Evolutionary conservation across 2,888 invertebrate species (phyloP), one percentile per base, ranked within the genome.

Genomic region (Chrysopilus asiliformis): DNA sequence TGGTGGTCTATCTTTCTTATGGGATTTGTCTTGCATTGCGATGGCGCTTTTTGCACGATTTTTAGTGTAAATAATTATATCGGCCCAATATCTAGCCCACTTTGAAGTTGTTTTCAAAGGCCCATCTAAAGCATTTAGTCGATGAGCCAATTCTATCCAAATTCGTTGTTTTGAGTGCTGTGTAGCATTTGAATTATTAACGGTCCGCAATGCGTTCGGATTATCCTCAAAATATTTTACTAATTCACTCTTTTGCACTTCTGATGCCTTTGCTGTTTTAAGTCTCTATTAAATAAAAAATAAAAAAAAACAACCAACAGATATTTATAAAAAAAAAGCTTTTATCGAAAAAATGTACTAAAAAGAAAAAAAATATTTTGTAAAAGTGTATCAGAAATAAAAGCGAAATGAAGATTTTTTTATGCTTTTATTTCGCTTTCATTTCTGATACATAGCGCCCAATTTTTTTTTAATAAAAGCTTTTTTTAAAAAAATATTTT

Each of bases 51-150:
- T 40, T 13, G 42, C 40, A n/a, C 42, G 31, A 16, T 28, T 40
- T 36, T 29, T 38, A 2, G 40, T 43, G 24, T 43, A 43, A 12
- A 43, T 38, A 4, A 40, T 40, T 13, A 40, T 40, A 35, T 43
- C 42, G 8, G 32, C 33, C 42, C 42, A 43, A 31, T 40, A 43
- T 32, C 38, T 43, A 10, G 38, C 35, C 42, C 42, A 43, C 31
- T 43, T 43, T 12, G 32, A 30, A 2, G 42, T 40, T n/a, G 38
- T 39, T 27, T 43, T 43, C 13, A 43, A 20, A 12, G 40, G 35
- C 5, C 42, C 42, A 9, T 43, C 40, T 16, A 43, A 27, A 12
- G 29, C 15, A 26, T 43, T 43, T 19, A 43, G 31, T 10, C 40
- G 40, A 29, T 43, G 42, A 14, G 42, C 34, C 13, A 43, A 14